phyloP scores from a whole-genome alignment of 2,888 invertebrate genomes.

The Germaria angustata region DNA sequence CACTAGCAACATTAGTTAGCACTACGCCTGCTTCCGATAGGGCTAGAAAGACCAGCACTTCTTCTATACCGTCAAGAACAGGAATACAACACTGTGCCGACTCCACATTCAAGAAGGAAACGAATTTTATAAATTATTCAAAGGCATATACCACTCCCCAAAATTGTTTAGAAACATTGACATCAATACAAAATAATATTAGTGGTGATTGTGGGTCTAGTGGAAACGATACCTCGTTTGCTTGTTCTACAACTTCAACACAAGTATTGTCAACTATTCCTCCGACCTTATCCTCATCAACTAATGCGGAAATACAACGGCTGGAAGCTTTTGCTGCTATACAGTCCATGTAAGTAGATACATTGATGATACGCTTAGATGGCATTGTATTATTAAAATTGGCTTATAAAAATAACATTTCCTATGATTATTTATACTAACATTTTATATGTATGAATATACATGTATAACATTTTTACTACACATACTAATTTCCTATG shows the following conservation, averaged over 20 bases:
- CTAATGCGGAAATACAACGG: background rate
- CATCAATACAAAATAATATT: constrained; percentile 28
- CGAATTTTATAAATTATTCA: background rate
- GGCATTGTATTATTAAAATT: no score
- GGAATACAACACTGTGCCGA: background rate
- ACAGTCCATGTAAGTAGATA: constrained; percentile 13
- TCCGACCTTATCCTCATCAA: background rate
- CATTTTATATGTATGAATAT: no score
- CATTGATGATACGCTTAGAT: no score
- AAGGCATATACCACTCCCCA: constrained; percentile 49
- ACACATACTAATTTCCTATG: no score
- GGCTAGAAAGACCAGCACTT: background rate
- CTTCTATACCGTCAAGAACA: background rate
- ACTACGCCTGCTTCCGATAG: background rate
- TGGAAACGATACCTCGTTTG: background rate
- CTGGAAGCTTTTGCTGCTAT: background rate
- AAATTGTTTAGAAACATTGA: constrained; percentile 47
- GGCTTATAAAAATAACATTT: no score
- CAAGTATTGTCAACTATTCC: background rate
- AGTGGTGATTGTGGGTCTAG: background rate
- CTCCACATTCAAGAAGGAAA: background rate
- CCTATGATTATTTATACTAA: no score
- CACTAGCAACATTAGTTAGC: background rate
- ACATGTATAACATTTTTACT: no score
- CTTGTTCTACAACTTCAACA: background rate